Evolutionary conservation across 2,888 invertebrate genomes (phyloP).

Genomic region (Clanis bilineata): DNA sequence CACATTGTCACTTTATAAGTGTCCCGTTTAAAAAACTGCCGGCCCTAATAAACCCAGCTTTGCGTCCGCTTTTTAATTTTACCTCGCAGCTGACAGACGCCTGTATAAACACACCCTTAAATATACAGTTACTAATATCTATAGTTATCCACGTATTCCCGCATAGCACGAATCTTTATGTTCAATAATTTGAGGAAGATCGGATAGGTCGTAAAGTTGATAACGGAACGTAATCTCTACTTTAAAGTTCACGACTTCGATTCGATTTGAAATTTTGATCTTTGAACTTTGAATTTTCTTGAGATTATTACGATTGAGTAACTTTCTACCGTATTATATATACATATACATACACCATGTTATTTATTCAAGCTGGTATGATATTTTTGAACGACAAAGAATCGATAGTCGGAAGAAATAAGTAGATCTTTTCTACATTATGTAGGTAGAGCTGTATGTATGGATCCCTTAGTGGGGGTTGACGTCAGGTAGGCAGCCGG

Average conservation of each 20-base stretch:
- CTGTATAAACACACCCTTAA: slow-evolving; percentile 71
- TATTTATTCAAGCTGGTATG: no score
- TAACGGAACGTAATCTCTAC: slow-evolving; percentile 13
- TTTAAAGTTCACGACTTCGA: slow-evolving; percentile 13
- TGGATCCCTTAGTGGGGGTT: no score
- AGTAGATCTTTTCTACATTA: no score
- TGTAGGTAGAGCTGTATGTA: no score
- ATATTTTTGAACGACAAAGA: no score
- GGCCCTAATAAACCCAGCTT: slow-evolving; percentile 48
- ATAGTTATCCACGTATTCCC: slow-evolving; percentile 9
- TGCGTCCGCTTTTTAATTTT: slow-evolving; percentile 72
- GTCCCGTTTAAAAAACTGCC: slow-evolving; percentile 25
- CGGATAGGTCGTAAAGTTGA: slow-evolving; percentile 16
- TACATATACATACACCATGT: no score
- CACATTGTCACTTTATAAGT: background rate
- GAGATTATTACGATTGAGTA: background rate
- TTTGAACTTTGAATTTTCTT: slow-evolving; percentile 7
- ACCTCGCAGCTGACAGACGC: slow-evolving; percentile 70
- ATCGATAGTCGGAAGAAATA: no score
- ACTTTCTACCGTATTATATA: background rate
- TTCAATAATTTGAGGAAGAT: slow-evolving; percentile 18
- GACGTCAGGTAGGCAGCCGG: no score
- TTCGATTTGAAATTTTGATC: slow-evolving; percentile 5
- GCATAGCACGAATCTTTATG: slow-evolving; percentile 15
- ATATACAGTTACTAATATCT: slow-evolving; percentile 30